Evolutionary conservation across 2,888 invertebrate genomes (phyloP), one percentile per base, ranked within the genome.

Genomic region (Stramonita haemastoma): DNA sequence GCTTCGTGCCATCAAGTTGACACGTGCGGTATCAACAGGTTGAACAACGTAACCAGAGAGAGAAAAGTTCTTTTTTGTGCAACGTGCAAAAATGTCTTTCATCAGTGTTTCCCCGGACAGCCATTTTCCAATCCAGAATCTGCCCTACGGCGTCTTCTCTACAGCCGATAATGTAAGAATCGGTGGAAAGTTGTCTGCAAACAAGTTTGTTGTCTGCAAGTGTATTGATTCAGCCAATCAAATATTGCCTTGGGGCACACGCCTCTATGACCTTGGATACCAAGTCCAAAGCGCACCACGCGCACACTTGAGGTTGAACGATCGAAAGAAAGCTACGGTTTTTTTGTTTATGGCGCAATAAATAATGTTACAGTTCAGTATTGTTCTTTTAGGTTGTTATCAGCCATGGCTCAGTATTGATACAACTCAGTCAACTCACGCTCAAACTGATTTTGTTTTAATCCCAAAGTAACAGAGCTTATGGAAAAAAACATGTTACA

Each of bases 91-190:
- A 87, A 96, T 96, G 96, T 96, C 97, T 70, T 97, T 97, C 93
- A 95, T 97, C 83, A 90, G 94, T 81, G 95, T 97, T 56, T 90
- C 91, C 19, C 94, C 95, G 36, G 96, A 97, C 92, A 97, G 97
- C 91, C 98, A 99, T 96, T 99, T 99, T 96, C 98, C 99, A 0
- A 97, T 99, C 91, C 97, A 99, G 96, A 99, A 99, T 97, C 96
- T 99, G 88, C 99, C 99, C 0, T 99, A 98, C 95, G 99, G 99
- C 89, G 97, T 99, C 0, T 99, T 99, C 96, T 98, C 99, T 0
- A 98, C 98, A 0, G 93, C 96, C 87, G 96, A 97, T 91, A 97
- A 99, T 96, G 99, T 99, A 97, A 98, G 98, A 97, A 56, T 4
- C 86, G n/a, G 29, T 36, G 29, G 66, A n/a, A n/a, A n/a, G 15